A percentile compares a stretch with the other conserved stretches of the same genome.
Conservation (phyloP, 2,113 vertebrate genomes). For the Megaceryle torquata region DNA sequence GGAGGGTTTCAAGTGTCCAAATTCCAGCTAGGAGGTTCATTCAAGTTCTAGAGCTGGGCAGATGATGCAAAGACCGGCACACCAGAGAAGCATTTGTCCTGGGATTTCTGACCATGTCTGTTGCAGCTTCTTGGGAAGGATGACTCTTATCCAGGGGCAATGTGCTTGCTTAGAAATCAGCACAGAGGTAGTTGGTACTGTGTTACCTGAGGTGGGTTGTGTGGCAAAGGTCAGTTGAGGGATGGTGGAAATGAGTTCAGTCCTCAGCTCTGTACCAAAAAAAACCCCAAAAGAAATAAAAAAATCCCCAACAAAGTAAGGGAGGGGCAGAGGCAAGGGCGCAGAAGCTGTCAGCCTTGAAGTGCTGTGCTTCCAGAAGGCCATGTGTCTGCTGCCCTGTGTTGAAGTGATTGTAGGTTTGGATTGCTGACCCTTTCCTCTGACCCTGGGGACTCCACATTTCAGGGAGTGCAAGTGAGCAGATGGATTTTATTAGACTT, state of each 20-base stretch:
- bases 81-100: background rate
- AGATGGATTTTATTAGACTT: constrained; percentile 23
- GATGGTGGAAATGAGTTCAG: background rate
- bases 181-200: background rate
- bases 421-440: background rate
- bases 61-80: background rate
- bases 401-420: background rate
- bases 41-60: background rate
- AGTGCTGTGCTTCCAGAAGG: background rate
- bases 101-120: background rate
- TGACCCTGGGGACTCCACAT: background rate
- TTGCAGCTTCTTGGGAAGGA: background rate
- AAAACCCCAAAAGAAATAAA: no score
- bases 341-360: background rate
- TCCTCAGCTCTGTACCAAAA: background rate
- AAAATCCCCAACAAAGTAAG: no score
- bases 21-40: background rate
- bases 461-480: background rate
- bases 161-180: background rate
- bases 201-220: background rate
- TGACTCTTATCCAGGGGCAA: background rate
- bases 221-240: background rate
- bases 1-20: background rate
- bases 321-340: background rate
- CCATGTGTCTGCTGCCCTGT: background rate